phyloP scores from a whole-genome alignment of 2,113 vertebrate species.

The Hippotragus niger region DNA sequence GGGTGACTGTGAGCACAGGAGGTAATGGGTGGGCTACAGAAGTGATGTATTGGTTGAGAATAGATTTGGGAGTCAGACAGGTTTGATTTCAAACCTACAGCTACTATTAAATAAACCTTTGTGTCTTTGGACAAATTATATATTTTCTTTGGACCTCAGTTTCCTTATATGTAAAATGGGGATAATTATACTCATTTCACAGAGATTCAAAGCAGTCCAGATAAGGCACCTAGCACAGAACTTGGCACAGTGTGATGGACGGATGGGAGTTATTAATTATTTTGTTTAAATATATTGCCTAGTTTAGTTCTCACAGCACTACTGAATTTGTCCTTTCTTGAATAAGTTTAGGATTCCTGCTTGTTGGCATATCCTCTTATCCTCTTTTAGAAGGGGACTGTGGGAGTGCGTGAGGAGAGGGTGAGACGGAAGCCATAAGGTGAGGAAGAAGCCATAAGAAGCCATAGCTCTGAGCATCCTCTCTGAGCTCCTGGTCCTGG shows the following conservation, averaged over 20 bases:
- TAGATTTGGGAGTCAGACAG: background rate
- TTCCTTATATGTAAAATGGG: background rate
- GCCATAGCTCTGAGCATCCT: background rate
- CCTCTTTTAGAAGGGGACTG: background rate
- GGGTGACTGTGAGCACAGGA: background rate
- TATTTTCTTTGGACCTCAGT: background rate
- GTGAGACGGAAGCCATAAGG: background rate
- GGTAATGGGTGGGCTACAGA: background rate
- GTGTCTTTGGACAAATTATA: background rate
- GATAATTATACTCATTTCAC: background rate
- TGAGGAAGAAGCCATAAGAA: background rate
- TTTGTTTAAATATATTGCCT: background rate
- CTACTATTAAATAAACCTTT: background rate
- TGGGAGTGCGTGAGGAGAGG: background rate
- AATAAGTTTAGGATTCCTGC: background rate
- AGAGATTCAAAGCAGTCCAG: background rate
- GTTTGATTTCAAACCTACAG: background rate
- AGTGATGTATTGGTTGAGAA: background rate
- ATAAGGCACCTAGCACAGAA: background rate
- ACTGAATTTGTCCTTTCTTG: background rate
- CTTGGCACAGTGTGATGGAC: background rate
- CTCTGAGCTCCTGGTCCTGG: fast-evolving
- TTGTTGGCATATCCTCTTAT: background rate
- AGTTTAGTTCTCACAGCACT: background rate
- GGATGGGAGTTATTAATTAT: background rate